Base-by-base conservation (phyloP, 2,797 vertebrate species). In the Sitta carolinensis region DNA sequence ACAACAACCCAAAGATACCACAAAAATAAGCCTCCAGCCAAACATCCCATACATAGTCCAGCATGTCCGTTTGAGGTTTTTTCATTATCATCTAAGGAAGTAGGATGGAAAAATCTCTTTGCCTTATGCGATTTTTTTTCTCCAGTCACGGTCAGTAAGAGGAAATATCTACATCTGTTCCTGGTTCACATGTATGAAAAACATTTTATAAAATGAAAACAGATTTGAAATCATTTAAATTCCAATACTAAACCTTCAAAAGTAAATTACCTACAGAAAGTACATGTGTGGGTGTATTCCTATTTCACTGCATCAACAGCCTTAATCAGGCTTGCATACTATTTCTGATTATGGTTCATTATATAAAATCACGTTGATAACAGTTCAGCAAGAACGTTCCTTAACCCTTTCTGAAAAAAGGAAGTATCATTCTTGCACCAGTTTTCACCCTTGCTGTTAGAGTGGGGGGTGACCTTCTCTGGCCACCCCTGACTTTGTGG, bases 231-330 rank as follows among this genome's bases (percentile, higher is more conserved):
- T 95, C 1, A 91, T 84, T 93, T 92, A 95, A 84, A 96, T 89
- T 96, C 76, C 82, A 82, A 89, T 50, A 90, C 84, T 73, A 95
- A 96, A 94, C 48, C 84, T 91, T 93, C 80, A 95, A 70, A 94
- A 96, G 92, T 86, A 94, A 96, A 97, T 95, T 92, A 94, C 87
- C 91, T 95, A 76, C 79, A 91, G 82, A 96, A 94, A 97, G 97
- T 94, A 97, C 87, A 80, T 68, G 93, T 90, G 93, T 91, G 94
- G 86, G 84, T 73, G 82, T 90, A 76, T 70, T 77, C 93, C 81
- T 77, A 50, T 78, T 91, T 80, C 76, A 77, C 26, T 80, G 85
- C 91, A 93, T 69, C 83, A 93, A 83, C 75, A 77, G 82, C 84
- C 55, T 95, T 92, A 93, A 95, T 96, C 89, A 96, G 92, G 72